Conservation (phyloP, 1,140 invertebrate species). For the Lepidurus packardi region DNA sequence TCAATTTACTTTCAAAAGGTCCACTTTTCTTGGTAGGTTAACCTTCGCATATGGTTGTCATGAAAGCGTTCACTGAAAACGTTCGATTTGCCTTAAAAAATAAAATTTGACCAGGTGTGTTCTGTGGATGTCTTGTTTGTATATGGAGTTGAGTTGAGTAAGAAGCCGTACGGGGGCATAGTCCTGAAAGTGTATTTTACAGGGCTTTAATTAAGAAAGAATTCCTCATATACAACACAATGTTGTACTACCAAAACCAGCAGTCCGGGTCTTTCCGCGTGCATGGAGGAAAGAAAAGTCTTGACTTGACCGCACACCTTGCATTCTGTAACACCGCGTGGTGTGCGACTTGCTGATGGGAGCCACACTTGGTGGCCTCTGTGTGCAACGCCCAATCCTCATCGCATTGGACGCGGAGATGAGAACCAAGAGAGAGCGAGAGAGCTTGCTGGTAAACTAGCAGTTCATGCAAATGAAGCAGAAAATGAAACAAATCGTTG, state of each 20-base stretch:
- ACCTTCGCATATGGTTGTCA: neutral
- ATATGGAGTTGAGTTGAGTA: too few species aligned
- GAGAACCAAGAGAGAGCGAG: neutral
- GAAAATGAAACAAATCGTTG: conserved; percentile 19
- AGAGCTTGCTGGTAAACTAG: conserved; percentile 21
- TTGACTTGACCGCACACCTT: conserved; percentile 17
- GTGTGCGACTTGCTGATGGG: conserved; percentile 20
- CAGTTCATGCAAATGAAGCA: conserved; percentile 21
- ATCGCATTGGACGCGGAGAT: conserved; percentile 13
- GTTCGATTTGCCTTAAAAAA: neutral
- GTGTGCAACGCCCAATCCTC: conserved; percentile 20
- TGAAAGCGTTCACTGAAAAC: neutral
- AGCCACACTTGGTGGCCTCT: conserved; percentile 16
- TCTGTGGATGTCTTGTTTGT: too few species aligned
- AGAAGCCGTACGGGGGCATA: neutral
- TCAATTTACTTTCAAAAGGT: neutral
- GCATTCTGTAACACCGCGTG: conserved; percentile 20
- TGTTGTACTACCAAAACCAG: neutral
- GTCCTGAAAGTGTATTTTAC: neutral
- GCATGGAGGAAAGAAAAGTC: conserved; percentile 1
- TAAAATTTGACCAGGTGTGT: too few species aligned
- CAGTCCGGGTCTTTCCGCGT: neutral
- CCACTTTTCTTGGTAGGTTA: neutral
- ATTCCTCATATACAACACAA: neutral
- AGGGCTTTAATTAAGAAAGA: neutral